A percentile compares a stretch with the other conserved stretches of the same genome.
These are phyloP conservation scores for Peucedramus taeniatus DNA, from an alignment of 2,113 vertebrate genomes.

Conservation along the genomic window DNA sequence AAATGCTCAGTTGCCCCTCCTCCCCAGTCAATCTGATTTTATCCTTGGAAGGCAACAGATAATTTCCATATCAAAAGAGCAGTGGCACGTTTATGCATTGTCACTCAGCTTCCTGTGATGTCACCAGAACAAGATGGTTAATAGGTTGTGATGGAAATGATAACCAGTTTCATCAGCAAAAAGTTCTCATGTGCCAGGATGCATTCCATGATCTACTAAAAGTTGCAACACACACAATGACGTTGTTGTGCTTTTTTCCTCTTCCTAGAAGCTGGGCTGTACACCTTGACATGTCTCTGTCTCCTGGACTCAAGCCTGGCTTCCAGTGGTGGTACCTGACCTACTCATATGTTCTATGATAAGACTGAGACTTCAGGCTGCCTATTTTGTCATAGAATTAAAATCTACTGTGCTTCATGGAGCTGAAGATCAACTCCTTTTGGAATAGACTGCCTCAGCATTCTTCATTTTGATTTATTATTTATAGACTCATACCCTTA, in stretches of 20 bases:
- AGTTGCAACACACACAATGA: background rate
- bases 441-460: background rate
- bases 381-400: background rate
- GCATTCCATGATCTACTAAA: too few relatives aligned
- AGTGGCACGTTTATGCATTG: background rate
- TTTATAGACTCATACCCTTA: background rate
- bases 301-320: background rate
- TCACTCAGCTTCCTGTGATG: background rate
- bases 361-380: background rate
- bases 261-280: background rate
- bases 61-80: background rate
- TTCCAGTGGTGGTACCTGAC: background rate
- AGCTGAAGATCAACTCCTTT: background rate
- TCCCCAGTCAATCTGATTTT: background rate
- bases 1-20: background rate
- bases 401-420: background rate
- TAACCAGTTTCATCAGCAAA: background rate
- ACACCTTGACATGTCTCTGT: background rate
- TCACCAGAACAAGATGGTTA: background rate
- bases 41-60: background rate
- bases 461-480: background rate
- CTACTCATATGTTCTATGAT: accelerated
- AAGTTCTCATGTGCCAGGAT: background rate
- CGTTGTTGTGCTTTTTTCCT: background rate
- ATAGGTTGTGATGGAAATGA: background rate